phyloP scores from a whole-genome alignment of 2,113 vertebrate species.

The Hemibagrus wyckioides region DNA sequence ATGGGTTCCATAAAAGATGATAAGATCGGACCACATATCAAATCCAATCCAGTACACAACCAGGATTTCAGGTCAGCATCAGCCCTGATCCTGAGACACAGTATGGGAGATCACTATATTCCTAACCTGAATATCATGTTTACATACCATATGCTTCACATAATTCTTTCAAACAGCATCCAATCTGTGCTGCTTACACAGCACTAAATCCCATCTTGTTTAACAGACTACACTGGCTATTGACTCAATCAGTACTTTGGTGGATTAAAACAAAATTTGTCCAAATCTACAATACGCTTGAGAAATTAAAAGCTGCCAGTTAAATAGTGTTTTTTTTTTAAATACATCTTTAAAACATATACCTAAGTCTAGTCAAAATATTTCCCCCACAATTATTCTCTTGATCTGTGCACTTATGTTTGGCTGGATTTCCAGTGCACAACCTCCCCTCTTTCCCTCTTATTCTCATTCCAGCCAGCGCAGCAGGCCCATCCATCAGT shows the following conservation, averaged over 20 bases:
- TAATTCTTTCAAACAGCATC: background rate
- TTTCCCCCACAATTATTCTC: background rate
- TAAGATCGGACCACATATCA: background rate
- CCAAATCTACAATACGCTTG: background rate
- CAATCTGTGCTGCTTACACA: background rate
- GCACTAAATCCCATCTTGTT: too few relatives aligned
- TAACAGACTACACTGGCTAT: background rate
- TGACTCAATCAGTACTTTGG: background rate
- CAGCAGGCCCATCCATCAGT: constrained; percentile 79
- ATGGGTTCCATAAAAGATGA: background rate
- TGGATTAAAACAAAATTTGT: background rate
- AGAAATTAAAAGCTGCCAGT: background rate
- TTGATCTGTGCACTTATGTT: background rate
- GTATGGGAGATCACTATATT: background rate
- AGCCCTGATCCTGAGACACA: background rate
- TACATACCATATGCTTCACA: background rate
- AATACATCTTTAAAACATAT: background rate
- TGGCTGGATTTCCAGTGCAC: constrained; percentile 31
- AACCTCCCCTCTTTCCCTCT: constrained; percentile 64
- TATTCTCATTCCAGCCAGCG: constrained; percentile 78
- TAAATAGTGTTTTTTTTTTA: background rate
- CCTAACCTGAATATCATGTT: background rate
- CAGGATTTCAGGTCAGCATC: background rate
- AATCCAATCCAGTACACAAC: background rate
- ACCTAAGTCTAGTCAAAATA: background rate